Base-by-base conservation (phyloP, 1,140 invertebrate genomes). In the Archegozetes longisetosus region DNA sequence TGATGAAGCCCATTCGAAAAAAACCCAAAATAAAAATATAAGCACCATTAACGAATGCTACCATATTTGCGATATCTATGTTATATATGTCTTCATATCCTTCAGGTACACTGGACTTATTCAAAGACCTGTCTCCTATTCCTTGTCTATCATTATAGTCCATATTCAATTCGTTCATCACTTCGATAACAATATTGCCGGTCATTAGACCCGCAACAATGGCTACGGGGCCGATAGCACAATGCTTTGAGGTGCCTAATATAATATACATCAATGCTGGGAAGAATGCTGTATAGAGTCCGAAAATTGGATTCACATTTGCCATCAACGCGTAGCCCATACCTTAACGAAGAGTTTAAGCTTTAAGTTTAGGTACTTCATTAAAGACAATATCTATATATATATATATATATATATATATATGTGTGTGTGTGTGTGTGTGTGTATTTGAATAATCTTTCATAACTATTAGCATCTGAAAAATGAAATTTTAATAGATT, bases 1-100 rank as follows among this genome's bases (percentile, higher is more conserved):
- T 84, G 58, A 94, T 77, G 26, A 84, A 81, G 3, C 90, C 90
- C 55, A 95, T 73, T 26, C 84, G 77, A 17, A 91, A 75, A 50
- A 86, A 68, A 65, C 84, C 86, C 84, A 94, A 55, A 22, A 61
- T 9, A 9, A 29, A n/a, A 17, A 59, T 28, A 22, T 23, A n/a
- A 1, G 52, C 22, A 17, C 58, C 58, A 47, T 51, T 59, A 23
- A 28, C 13, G 4, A 59, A 24, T 14, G 26, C 17, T 3, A 53
- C 25, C 12, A 49, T 49, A 25, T 20, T n/a, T 25, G 58, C 58
- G 9, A 59, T 46, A 26, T 59, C 55, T 6, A n/a, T n/a, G 17
- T 9, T 17, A 6, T 40, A 25, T 20, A 60, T 59, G 12, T 60
- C 28, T n/a, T 14, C 28, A n/a, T 24, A 22, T 2, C 40, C 56